phyloP scores from a whole-genome alignment of 2,113 vertebrate genomes.

The Entosphenus tridentatus region DNA sequence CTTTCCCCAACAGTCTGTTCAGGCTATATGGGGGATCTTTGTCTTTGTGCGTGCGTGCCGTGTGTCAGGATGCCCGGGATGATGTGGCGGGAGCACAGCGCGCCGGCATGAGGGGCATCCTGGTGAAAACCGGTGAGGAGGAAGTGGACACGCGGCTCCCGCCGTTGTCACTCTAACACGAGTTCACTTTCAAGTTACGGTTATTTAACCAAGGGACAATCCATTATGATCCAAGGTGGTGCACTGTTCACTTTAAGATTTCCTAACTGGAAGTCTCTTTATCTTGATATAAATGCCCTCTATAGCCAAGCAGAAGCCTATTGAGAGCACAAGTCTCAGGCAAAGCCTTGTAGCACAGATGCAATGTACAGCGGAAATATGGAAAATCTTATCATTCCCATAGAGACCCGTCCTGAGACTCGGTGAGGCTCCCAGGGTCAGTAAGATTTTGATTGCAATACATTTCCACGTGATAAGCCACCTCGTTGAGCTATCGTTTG shows the following conservation, averaged over 20 bases:
- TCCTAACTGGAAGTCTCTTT: neutral
- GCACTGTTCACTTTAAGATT: neutral
- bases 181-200: neutral
- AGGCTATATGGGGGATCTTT: neutral
- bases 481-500: neutral
- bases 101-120: conserved; percentile 60
- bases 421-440: neutral
- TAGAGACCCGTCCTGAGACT: neutral
- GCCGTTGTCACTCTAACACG: neutral
- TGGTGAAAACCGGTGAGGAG: conserved; percentile 57
- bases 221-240: neutral
- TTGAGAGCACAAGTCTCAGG: too few relatives aligned
- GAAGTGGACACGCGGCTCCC: neutral
- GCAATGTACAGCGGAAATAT: too few relatives aligned
- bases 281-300: neutral
- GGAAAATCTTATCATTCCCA: too few relatives aligned
- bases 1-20: neutral
- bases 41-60: conserved; percentile 19
- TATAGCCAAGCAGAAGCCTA: conserved; percentile 8
- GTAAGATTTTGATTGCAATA: neutral
- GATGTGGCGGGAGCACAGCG: conserved; percentile 70
- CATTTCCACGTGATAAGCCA: neutral
- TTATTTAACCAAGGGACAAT: neutral
- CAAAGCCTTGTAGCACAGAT: too few relatives aligned
- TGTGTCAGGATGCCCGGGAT: conserved; percentile 39